Percentiles rank a stretch among this genome's conserved stretches.
phyloP scores from a whole-genome alignment of 2,113 vertebrate species.

The Mormyrus lacerda region DNA sequence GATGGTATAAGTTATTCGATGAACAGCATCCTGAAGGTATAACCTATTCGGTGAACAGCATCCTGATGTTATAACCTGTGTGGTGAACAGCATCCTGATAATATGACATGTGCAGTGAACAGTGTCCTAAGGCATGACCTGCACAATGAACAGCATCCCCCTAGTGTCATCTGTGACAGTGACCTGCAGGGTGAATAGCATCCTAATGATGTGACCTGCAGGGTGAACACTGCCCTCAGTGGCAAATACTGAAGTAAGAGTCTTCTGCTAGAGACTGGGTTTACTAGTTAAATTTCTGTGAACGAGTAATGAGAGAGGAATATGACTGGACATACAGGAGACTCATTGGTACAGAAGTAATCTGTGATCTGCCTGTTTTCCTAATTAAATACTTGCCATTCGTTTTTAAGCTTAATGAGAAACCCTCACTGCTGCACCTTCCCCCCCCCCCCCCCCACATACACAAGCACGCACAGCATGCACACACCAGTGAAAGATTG shows the following conservation, averaged over 20 bases:
- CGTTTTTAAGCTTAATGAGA: not conserved
- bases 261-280: not conserved
- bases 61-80: fast-evolving
- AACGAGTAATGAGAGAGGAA: not conserved
- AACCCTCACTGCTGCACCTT: not conserved
- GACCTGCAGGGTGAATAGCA: no score
- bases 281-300: not conserved
- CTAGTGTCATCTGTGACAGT: no score
- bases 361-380: not conserved
- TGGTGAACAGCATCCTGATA: not conserved
- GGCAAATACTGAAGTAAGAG: not conserved
- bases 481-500: not conserved
- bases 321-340: not conserved
- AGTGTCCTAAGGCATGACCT: no score
- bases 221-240: not conserved
- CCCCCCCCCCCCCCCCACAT: not conserved
- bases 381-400: not conserved
- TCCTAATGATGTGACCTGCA: not conserved
- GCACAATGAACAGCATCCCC: no score
- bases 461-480: not conserved
- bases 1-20: no score
- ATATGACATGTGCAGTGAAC: not conserved
- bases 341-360: not conserved
- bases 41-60: no score
- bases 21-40: no score